Conservation (phyloP, 2,797 vertebrate species). For the Hylomyscus alleni region DNA sequence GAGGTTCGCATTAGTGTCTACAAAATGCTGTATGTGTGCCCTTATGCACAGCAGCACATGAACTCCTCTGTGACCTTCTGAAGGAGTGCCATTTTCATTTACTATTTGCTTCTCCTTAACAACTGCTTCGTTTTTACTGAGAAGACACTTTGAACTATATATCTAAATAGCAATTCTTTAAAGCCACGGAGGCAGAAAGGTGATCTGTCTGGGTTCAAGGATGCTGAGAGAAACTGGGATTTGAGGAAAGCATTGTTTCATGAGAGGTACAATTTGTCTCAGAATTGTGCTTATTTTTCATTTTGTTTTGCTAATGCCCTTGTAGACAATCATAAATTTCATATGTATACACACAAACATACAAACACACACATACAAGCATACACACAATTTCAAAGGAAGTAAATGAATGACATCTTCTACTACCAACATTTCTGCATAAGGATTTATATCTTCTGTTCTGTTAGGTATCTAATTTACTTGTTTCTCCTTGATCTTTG, state of each 20-base stretch:
- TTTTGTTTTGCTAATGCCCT: neutral
- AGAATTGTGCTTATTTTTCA: neutral
- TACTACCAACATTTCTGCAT: neutral
- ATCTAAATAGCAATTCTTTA: neutral
- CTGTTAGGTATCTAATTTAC: neutral
- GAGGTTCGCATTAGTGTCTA: neutral
- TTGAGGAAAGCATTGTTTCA: neutral
- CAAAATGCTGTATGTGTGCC: too few relatives aligned
- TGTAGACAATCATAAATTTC: neutral
- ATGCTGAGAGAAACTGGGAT: neutral
- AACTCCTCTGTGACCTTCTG: neutral
- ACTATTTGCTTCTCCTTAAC: neutral
- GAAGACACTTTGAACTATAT: neutral
- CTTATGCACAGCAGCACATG: neutral
- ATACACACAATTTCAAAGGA: neutral
- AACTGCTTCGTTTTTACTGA: neutral
- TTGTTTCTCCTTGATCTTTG: neutral
- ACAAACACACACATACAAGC: neutral
- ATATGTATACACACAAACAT: neutral
- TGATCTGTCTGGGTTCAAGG: neutral
- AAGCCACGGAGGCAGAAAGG: neutral
- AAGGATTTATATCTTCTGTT: neutral
- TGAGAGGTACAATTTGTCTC: neutral
- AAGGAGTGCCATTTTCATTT: neutral
- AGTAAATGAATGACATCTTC: neutral